Percentiles rank a stretch among this genome's conserved stretches.
Evolutionary conservation across 2,888 invertebrate genomes (phyloP).

Genomic region (Drosophila atroscutellata): DNA sequence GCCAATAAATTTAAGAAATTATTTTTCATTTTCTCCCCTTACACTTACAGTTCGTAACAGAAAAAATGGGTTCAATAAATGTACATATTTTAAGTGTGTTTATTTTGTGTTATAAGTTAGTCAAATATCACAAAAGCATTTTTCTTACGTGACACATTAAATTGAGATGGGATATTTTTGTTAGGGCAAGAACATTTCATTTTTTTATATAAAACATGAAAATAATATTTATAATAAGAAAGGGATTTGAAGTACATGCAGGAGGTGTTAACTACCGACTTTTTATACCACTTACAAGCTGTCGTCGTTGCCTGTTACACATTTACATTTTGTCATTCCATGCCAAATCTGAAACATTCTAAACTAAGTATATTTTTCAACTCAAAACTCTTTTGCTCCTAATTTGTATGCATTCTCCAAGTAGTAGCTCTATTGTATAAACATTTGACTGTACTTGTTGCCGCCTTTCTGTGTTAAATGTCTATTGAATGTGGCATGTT

Average conservation of each 20-base stretch:
- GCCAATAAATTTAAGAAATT: no score
- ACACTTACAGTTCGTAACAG: background rate
- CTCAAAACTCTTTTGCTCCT: constrained; percentile 18
- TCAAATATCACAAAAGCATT: background rate
- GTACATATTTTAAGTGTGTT: background rate
- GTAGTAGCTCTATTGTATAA: constrained; percentile 13
- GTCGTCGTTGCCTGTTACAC: constrained; percentile 52
- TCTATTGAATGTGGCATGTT: constrained; percentile 66
- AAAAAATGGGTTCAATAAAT: background rate
- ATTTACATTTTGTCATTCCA: constrained; percentile 14
- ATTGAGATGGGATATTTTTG: background rate
- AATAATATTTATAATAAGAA: background rate
- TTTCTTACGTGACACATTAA: background rate
- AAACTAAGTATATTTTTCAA: constrained; percentile 17
- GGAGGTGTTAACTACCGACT: background rate
- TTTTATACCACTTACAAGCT: constrained; percentile 22
- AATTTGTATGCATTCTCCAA: constrained; percentile 19
- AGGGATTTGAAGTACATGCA: background rate
- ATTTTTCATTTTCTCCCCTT: background rate
- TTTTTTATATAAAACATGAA: background rate
- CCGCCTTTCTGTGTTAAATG: constrained; percentile 54
- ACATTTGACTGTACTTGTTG: constrained; percentile 27
- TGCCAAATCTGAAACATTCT: constrained; percentile 19
- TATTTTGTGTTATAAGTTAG: background rate
- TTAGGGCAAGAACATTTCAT: background rate